Percentiles rank a stretch among this genome's conserved stretches.
Conservation (phyloP, 2,888 invertebrate genomes). For the Electrophaes corylata region DNA sequence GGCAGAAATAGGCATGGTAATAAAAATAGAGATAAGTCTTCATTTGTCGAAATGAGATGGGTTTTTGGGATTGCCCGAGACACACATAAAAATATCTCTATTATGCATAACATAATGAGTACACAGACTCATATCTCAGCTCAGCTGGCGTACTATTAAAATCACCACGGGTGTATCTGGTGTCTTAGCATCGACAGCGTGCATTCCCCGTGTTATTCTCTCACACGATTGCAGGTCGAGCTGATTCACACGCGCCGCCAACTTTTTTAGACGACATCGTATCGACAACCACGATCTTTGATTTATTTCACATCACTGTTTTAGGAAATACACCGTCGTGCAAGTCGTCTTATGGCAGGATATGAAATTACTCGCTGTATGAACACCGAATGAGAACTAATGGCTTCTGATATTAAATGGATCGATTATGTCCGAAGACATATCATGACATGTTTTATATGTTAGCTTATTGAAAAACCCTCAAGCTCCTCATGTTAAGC, state of each 20-base stretch:
- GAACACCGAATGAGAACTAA: conserved; percentile 62
- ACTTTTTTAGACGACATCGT: conserved; percentile 65
- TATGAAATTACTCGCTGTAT: conserved; percentile 75
- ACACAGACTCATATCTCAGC: no score
- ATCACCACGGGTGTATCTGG: conserved; percentile 17
- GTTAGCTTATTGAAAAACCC: conserved; percentile 50
- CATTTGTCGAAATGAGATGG: no score
- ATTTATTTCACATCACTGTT: conserved; percentile 82
- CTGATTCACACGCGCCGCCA: conserved; percentile 77
- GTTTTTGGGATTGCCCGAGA: no score
- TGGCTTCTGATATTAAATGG: conserved; percentile 55
- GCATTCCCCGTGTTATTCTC: conserved; percentile 67
- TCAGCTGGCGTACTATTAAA: conserved; percentile 19
- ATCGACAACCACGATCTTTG: conserved; percentile 73
- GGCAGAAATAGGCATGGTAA: no score
- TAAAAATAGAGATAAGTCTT: no score
- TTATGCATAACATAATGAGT: no score
- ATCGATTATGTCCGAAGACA: conserved; percentile 53
- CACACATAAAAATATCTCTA: no score
- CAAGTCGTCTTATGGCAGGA: conserved; percentile 70
- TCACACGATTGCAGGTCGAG: conserved; percentile 69
- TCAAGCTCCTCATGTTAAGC: conserved; percentile 47
- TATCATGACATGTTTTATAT: conserved; percentile 52
- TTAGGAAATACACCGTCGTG: conserved; percentile 77
- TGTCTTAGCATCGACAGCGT: conserved; percentile 54